Evolutionary conservation across 2,888 invertebrate genomes (phyloP).

Genomic region (Conus canariensis): DNA sequence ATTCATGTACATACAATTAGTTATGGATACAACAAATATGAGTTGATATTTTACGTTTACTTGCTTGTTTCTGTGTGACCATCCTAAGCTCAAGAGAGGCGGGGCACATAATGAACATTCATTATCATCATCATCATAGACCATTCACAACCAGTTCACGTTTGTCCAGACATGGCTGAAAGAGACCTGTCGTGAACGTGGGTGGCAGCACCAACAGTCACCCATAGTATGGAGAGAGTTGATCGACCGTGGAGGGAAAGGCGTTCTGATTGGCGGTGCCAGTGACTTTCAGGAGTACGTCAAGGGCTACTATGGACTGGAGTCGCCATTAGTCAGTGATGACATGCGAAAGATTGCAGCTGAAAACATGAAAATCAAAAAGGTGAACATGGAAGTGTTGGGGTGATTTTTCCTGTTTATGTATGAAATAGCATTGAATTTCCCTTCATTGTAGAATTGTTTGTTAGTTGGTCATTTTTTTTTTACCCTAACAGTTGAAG

Average conservation of each 20-base stretch:
- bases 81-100: too few species aligned
- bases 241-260: conserved; percentile 78
- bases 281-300: conserved; percentile 78
- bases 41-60: too few species aligned
- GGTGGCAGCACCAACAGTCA: conserved; percentile 76
- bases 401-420: not conserved
- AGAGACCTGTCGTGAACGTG: conserved; percentile 68
- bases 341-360: conserved; percentile 72
- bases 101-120: too few species aligned
- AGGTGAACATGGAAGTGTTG: not conserved
- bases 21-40: too few species aligned
- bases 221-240: conserved; percentile 79
- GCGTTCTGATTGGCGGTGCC: conserved; percentile 75
- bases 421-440: too few species aligned
- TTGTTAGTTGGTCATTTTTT: too few species aligned
- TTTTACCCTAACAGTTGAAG: too few species aligned
- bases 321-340: conserved; percentile 69
- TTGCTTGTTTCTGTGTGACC: too few species aligned
- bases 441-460: not conserved
- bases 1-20: too few species aligned
- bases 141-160: too few species aligned
- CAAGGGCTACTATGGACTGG: conserved; percentile 76
- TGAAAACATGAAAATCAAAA: conserved; percentile 72
- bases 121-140: too few species aligned
- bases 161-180: conserved; percentile 70